phyloP scores from a whole-genome alignment of 37 sponge, comb jelly and placozoan species.

The Beroe forskalii region DNA sequence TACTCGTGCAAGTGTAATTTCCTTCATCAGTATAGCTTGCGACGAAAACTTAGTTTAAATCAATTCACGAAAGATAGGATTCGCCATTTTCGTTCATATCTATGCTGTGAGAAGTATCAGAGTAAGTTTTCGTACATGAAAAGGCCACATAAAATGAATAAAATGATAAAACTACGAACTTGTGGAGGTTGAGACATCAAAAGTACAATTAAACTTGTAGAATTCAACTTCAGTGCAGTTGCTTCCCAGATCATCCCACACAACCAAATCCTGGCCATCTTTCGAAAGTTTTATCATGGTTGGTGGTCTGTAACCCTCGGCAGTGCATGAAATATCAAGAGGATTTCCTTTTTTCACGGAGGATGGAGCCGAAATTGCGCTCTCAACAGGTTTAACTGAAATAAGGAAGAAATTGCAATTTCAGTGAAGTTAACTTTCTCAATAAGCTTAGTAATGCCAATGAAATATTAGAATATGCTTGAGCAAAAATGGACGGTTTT shows the following conservation, averaged over 20 bases:
- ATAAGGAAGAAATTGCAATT: not conserved
- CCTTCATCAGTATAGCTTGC: not conserved
- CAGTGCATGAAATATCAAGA: not conserved
- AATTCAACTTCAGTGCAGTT: not conserved
- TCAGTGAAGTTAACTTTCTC: too few relatives aligned
- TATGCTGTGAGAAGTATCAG: too few relatives aligned
- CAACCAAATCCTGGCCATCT: not conserved
- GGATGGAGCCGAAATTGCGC: not conserved
- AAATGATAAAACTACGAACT: not conserved
- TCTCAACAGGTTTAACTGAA: not conserved
- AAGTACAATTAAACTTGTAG: slow-evolving; percentile 3
- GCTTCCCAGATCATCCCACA: not conserved
- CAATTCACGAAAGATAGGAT: too few relatives aligned
- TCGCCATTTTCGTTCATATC: too few relatives aligned
- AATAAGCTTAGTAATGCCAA: too few relatives aligned
- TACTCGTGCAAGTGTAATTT: slow-evolving; percentile 3
- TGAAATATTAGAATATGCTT: too few relatives aligned
- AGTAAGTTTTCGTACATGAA: not conserved
- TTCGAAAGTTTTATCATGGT: not conserved
- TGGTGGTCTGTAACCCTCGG: slow-evolving; percentile 22
- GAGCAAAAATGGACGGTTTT: too few relatives aligned
- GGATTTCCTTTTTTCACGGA: not conserved
- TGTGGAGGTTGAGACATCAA: not conserved
- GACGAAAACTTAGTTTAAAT: not conserved
- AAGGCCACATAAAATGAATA: not conserved